Evolutionary conservation across 1,140 invertebrate species (phyloP).

Genomic region (Cydia fagiglandana): DNA sequence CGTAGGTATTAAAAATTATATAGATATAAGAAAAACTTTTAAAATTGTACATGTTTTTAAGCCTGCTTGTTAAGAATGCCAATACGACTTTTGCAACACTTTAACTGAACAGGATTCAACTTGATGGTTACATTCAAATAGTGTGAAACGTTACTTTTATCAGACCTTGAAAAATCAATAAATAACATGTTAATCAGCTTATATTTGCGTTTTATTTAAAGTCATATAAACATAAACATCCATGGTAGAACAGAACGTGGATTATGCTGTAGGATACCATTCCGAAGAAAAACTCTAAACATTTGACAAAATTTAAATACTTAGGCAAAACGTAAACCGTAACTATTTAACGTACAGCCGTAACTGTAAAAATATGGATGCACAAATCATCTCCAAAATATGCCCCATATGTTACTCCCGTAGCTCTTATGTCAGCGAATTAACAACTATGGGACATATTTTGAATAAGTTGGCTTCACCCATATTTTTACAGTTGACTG

Average conservation of each 20-base stretch:
- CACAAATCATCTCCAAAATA: no score
- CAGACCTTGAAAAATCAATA: conserved; percentile 45
- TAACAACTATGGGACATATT: no score
- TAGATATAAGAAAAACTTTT: not conserved
- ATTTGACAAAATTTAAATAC: no score
- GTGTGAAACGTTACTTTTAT: conserved; percentile 37
- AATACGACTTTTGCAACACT: not conserved
- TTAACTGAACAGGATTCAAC: not conserved
- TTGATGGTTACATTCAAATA: not conserved
- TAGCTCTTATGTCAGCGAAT: no score
- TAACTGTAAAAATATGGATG: no score
- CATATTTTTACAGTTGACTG: no score
- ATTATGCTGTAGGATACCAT: no score
- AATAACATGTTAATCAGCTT: conserved; percentile 62
- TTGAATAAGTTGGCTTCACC: no score
- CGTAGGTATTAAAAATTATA: conserved; percentile 12
- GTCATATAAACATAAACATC: not conserved
- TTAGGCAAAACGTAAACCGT: no score
- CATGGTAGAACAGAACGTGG: not conserved
- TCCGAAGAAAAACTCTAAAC: no score
- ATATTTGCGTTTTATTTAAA: conserved; percentile 39
- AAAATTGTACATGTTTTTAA: conserved; percentile 16
- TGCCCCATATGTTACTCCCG: no score
- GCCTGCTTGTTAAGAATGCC: conserved; percentile 12
- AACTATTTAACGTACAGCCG: no score